Conservation (phyloP, 2,888 invertebrate species). For the Leptopilina syphax region DNA sequence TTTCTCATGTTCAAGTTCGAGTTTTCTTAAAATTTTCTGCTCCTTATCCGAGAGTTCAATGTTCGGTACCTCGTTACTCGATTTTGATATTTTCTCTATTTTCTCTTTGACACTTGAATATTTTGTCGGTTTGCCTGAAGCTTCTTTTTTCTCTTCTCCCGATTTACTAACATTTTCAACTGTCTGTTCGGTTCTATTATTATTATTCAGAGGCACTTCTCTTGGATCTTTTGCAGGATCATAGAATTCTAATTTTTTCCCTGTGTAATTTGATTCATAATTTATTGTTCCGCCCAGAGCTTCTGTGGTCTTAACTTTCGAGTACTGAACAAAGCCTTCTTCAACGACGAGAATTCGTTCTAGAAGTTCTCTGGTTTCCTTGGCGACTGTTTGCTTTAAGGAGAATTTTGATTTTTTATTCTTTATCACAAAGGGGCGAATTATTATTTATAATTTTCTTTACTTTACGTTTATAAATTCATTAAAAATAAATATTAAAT, state of each 20-base stretch:
- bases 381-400: slow-evolving; percentile 73
- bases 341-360: slow-evolving; percentile 84
- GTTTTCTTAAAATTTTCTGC: slow-evolving; percentile 76
- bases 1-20: slow-evolving; percentile 78
- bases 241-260: slow-evolving; percentile 62
- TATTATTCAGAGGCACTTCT: slow-evolving; percentile 56
- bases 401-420: no score
- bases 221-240: slow-evolving; percentile 71
- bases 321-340: slow-evolving; percentile 83
- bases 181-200: slow-evolving; percentile 9
- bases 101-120: slow-evolving; percentile 74
- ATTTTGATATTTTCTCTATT: slow-evolving; percentile 67
- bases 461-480: no score
- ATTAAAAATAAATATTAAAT: no score
- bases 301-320: slow-evolving; percentile 70
- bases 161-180: slow-evolving; percentile 32
- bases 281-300: slow-evolving; percentile 53
- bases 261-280: slow-evolving; percentile 39
- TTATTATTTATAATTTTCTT: no score
- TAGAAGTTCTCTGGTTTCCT: slow-evolving; percentile 79
- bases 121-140: slow-evolving; percentile 55
- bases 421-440: no score
- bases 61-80: slow-evolving; percentile 71
- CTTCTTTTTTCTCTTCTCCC: slow-evolving; percentile 44
- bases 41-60: slow-evolving; percentile 78